phyloP scores from a whole-genome alignment of 2,888 invertebrate species.

The Thecophora atra region DNA sequence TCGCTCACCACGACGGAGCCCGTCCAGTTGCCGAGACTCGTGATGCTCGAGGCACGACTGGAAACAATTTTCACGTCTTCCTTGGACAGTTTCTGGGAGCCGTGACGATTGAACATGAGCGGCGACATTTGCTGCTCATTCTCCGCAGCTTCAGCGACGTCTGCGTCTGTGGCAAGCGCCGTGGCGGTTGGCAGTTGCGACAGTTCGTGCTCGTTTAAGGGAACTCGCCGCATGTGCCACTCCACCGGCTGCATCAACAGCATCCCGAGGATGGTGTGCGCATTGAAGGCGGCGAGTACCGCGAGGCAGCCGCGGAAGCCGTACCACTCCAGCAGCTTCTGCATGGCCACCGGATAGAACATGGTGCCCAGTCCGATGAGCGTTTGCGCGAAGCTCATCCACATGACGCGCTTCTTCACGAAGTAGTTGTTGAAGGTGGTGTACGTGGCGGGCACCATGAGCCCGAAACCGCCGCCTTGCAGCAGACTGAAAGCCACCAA shows the following conservation, averaged over 20 bases:
- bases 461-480: constrained; percentile 77
- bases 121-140: constrained; percentile 41
- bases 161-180: neutral
- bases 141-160: constrained; percentile 1
- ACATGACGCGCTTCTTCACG: constrained; percentile 73
- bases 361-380: constrained; percentile 76
- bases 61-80: constrained; percentile 45
- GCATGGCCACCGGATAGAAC: constrained; percentile 74
- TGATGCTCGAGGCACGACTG: constrained; percentile 59
- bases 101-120: constrained; percentile 36
- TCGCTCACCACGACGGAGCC: constrained; percentile 60
- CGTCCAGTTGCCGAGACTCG: constrained; percentile 65
- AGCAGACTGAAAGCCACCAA: constrained; percentile 74
- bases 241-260: constrained; percentile 78
- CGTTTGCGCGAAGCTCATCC: constrained; percentile 81
- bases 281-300: constrained; percentile 73
- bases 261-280: constrained; percentile 76
- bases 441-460: constrained; percentile 77
- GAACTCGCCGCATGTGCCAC: constrained; percentile 73
- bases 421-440: constrained; percentile 81
- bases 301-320: constrained; percentile 78
- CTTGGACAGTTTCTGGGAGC: constrained; percentile 44
- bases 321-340: constrained; percentile 71
- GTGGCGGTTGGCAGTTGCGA: neutral
- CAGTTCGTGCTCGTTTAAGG: constrained; percentile 54